Evolutionary conservation across 2,797 vertebrate species (phyloP), one percentile per base, ranked within the genome.

Genomic region (Alexandromys oeconomus): DNA sequence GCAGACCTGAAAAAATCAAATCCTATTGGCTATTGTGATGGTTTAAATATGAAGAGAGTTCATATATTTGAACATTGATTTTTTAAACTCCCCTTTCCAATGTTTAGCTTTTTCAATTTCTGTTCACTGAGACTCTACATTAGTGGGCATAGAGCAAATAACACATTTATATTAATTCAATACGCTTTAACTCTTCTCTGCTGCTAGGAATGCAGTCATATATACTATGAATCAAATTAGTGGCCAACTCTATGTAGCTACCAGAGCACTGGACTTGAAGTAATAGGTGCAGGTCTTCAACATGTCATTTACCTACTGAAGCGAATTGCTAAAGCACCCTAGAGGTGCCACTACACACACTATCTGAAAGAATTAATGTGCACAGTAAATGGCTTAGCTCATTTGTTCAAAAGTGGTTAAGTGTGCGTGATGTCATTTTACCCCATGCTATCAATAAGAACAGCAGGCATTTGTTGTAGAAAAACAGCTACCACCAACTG

Each of bases 31-130:
- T 48, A 19, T 6, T 65, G 12, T 81, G 27, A 76, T 46, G 7
- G 19, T 54, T 37, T 74, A 69, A 74, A 21, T 88, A 69, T 12
- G 13, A 6, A 29, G 59, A 29, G 51, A 63, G 6, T 37, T 76
- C 59, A n/a, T 77, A 63, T 46, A 65, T 92, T 89, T 92, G 25
- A 82, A 88, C 34, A 77, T 2, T 71, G 77, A 57, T 65, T 85
- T 81, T 40, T 54, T 54, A 95, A 95, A 92, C 43, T 76, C 31
- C 29, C 17, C 17, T 91, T 87, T 81, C 46, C 37, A 71, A 67
- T 9, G 31, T 14, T 51, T 69, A 51, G 3, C 46, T 17, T 77
- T 27, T 63, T 40, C 27, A n/a, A 31, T 34, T 69, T 65, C 14
- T 82, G 17, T 34, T 74, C 73, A 65, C 31, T n/a, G 31, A 73